A percentile compares a stretch with the other conserved stretches of the same genome.
Conservation (phyloP, 1,140 invertebrate genomes). For the Gryllus bimaculatus region DNA sequence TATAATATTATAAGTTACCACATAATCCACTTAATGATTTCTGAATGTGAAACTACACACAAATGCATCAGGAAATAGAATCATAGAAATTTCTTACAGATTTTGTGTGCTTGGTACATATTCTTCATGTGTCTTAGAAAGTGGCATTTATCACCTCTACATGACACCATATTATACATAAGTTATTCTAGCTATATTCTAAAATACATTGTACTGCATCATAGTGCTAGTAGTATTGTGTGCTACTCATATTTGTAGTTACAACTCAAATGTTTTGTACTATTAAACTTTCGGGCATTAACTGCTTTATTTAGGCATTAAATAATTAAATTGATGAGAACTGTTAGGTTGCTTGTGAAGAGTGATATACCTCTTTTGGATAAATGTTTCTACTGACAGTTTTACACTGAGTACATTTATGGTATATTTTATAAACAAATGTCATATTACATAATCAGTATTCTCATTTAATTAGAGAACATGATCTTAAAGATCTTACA, state of each 20-base stretch:
- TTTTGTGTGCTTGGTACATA: neutral
- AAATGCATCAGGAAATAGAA: neutral
- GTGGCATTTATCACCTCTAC: neutral
- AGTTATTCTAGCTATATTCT: neutral
- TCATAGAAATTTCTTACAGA: neutral
- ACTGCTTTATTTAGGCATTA: neutral
- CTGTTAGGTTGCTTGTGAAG: too few relatives aligned
- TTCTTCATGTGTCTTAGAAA: neutral
- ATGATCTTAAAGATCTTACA: too few relatives aligned
- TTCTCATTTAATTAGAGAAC: too few relatives aligned
- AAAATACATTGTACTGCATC: neutral
- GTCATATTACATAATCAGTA: too few relatives aligned
- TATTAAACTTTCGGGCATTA: neutral
- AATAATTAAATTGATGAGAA: too few relatives aligned
- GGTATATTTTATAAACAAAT: too few relatives aligned
- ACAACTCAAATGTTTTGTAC: neutral
- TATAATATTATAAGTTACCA: neutral
- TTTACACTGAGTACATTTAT: too few relatives aligned
- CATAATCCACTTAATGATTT: neutral
- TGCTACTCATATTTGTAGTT: neutral
- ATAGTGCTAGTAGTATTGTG: neutral
- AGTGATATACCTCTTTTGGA: too few relatives aligned
- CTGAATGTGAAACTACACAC: neutral
- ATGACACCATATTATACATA: neutral
- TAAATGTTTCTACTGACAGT: too few relatives aligned